Conservation (phyloP, 2,113 vertebrate genomes). For the Triplophysa dalaica region DNA sequence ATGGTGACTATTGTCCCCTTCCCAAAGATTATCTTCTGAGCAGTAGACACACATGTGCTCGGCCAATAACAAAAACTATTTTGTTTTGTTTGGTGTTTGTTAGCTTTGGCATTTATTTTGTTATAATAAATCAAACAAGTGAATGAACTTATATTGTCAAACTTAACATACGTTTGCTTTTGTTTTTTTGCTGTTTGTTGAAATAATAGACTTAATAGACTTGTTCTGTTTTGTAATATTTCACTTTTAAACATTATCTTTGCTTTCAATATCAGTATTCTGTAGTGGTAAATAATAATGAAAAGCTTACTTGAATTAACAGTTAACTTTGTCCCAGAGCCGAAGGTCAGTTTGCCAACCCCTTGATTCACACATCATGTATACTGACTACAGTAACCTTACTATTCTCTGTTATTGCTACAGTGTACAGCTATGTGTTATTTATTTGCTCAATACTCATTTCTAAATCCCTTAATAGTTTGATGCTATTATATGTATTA, state of each 20-base stretch:
- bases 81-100: too few relatives aligned
- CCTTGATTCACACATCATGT: constrained; percentile 40
- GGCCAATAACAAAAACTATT: constrained; percentile 7
- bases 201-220: too few relatives aligned
- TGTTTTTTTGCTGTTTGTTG: too few relatives aligned
- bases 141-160: neutral
- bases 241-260: neutral
- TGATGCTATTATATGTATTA: neutral
- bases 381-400: constrained; percentile 1
- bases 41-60: neutral
- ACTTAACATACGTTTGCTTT: too few relatives aligned
- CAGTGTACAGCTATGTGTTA: neutral
- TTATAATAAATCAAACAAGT: neutral
- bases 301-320: constrained; percentile 35
- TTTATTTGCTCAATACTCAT: neutral
- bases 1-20: constrained; percentile 47
- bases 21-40: constrained; percentile 50
- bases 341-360: neutral
- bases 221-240: neutral
- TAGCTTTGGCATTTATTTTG: neutral
- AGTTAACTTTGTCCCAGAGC: constrained; percentile 2
- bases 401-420: neutral
- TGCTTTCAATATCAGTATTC: neutral
- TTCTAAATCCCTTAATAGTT: neutral
- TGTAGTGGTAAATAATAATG: neutral